Evolutionary conservation across 2,113 vertebrate species (phyloP).

Genomic region (Nycticryphes semicollaris): DNA sequence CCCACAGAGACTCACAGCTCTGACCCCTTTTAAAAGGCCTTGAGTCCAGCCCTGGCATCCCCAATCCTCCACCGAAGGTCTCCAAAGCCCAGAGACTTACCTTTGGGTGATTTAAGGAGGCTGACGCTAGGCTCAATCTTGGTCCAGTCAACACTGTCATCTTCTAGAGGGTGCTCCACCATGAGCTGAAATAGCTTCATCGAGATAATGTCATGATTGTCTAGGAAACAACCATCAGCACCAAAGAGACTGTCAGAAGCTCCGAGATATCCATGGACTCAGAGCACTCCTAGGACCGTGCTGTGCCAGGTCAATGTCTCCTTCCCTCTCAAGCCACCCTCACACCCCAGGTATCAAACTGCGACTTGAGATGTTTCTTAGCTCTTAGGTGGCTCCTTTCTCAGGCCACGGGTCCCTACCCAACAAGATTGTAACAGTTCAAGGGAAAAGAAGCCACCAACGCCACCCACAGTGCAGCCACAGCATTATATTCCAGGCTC

Average conservation of each 20-base stretch:
- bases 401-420: background rate
- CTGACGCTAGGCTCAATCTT: constrained; percentile 97
- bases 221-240: constrained; percentile 66
- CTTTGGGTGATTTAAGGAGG: constrained; percentile 96
- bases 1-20: background rate
- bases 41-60: background rate
- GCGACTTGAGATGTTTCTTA: background rate
- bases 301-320: background rate
- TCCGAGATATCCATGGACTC: background rate
- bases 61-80: rapidly evolving
- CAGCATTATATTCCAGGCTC: background rate
- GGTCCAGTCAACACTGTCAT: constrained; percentile 94
- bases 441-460: background rate
- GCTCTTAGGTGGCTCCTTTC: background rate
- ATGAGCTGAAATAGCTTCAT: constrained; percentile 99
- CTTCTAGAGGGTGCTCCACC: constrained; percentile 92
- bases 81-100: constrained; percentile 43
- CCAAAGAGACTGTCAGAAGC: background rate
- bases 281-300: rapidly evolving
- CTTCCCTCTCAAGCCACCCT: background rate
- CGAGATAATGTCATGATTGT: constrained; percentile 97
- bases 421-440: background rate
- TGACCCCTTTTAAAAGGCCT: rapidly evolving
- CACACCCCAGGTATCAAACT: background rate
- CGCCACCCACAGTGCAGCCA: background rate